Conservation (phyloP, 1,140 invertebrate genomes). For the Ganaspis sp. region DNA sequence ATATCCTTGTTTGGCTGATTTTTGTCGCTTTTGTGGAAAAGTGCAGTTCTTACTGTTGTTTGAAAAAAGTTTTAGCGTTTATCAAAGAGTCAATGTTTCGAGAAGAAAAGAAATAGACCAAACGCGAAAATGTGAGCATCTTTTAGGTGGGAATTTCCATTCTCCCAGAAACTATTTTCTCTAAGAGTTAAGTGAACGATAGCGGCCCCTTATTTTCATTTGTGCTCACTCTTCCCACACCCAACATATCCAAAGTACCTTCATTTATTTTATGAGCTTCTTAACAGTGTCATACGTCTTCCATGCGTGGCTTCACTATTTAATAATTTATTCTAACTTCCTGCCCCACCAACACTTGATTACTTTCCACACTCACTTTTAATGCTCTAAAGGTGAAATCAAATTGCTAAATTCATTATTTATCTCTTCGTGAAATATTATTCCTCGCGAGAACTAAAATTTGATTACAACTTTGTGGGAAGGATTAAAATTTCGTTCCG, state of each 20-base stretch:
- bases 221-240: neutral
- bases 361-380: neutral
- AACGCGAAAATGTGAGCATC: slow-evolving; percentile 7
- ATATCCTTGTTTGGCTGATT: neutral
- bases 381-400: neutral
- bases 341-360: neutral
- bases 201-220: slow-evolving; percentile 4
- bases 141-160: slow-evolving; percentile 15
- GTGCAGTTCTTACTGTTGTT: neutral
- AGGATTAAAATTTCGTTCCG: no score
- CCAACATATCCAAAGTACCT: slow-evolving; percentile 4
- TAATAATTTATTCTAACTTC: slow-evolving; percentile 9
- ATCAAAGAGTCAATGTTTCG: slow-evolving; percentile 11
- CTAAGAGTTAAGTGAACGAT: slow-evolving; percentile 19
- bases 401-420: neutral
- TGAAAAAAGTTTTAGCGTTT: slow-evolving; percentile 17
- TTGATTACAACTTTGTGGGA: no score
- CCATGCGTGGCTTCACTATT: neutral
- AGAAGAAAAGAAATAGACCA: neutral
- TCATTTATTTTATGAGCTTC: slow-evolving; percentile 26
- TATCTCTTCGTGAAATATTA: neutral
- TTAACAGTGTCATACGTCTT: slow-evolving; percentile 11
- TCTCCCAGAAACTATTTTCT: neutral
- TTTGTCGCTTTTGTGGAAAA: neutral
- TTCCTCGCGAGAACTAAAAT: no score